phyloP scores from a whole-genome alignment of 2,888 invertebrate genomes.

The Troilus luridus region DNA sequence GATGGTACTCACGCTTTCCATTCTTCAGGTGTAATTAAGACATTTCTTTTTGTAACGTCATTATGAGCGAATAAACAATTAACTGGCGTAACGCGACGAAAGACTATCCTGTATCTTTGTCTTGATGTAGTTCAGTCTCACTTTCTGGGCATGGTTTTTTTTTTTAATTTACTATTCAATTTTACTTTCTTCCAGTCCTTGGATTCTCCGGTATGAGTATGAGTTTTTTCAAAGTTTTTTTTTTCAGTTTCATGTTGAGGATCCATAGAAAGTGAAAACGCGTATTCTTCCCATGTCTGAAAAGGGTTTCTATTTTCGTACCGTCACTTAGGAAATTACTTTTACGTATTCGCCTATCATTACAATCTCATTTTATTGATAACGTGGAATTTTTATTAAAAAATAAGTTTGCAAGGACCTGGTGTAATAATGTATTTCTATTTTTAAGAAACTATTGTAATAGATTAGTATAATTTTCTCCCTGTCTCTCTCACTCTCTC shows the following conservation, averaged over 20 bases:
- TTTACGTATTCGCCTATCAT: neutral
- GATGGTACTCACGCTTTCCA: slow-evolving; percentile 3
- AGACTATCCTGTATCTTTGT: neutral
- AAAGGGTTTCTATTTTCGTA: neutral
- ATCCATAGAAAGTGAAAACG: neutral
- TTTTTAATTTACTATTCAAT: neutral
- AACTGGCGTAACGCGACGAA: neutral
- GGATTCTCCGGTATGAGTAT: neutral
- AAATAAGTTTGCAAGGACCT: too few species aligned
- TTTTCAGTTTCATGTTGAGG: neutral
- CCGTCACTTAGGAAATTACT: neutral
- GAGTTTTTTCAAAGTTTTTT: neutral
- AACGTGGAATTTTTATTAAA: too few species aligned
- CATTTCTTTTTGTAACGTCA: neutral
- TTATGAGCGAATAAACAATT: neutral
- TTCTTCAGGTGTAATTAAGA: neutral
- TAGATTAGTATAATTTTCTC: too few species aligned
- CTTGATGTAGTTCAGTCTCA: neutral
- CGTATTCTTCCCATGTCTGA: neutral
- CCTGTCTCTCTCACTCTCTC: too few species aligned
- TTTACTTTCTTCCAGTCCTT: neutral
- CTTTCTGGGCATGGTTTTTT: neutral
- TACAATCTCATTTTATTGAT: neutral
- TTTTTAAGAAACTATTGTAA: too few species aligned
- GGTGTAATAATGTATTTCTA: too few species aligned